Base-by-base conservation (phyloP, 2,888 invertebrate species). In the Aproaerema taeniolella region DNA sequence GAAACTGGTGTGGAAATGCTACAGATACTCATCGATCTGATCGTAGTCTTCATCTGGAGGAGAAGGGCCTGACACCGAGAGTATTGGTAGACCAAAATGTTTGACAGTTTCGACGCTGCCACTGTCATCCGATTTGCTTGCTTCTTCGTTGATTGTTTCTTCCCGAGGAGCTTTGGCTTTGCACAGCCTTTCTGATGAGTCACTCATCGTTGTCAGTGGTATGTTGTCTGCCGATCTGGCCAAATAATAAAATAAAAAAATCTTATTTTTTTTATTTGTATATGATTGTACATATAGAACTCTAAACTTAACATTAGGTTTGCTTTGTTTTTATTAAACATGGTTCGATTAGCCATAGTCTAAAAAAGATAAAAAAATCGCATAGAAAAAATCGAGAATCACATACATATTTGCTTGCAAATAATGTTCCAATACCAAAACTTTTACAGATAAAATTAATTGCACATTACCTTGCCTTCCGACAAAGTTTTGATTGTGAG, bases 41-140 rank as follows among this genome's bases (percentile, higher is more conserved):
- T 88, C 87, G 38, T 88, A 88, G 57, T 91, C 91, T 53, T 93
- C 93, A 54, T 92, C 92, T 9, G 93, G 92, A 20, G 93, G 93
- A 11, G 93, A 93, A 0, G 93, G 93, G n/a, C 92, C 93, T 8
- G 93, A 93, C 16, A 94, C 89, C 14, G 93, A 93, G 4, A 94
- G 88, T 55, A 93, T 93, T 33, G 93, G 93, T 55, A 94, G 80
- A 26, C 92, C 92, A 47, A 92, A 92, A 55, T 91, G 91, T 51
- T 82, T 83, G 37, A 89, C 89, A 28, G 89, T 86, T 43, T 87
- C 85, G 1, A 85, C 74, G 50, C 85, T 85, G 39, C 82, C 73
- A 38, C 81, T 83, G 57, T 85, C 83, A 16, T 85, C 85, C 0
- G 85, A 86, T 55, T 80, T 85, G 43, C 66, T 61, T 1, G 68